These are phyloP conservation scores for Amphipyra tragopoginis DNA, from an alignment of 2,888 invertebrate species.

Conservation along the genomic window DNA sequence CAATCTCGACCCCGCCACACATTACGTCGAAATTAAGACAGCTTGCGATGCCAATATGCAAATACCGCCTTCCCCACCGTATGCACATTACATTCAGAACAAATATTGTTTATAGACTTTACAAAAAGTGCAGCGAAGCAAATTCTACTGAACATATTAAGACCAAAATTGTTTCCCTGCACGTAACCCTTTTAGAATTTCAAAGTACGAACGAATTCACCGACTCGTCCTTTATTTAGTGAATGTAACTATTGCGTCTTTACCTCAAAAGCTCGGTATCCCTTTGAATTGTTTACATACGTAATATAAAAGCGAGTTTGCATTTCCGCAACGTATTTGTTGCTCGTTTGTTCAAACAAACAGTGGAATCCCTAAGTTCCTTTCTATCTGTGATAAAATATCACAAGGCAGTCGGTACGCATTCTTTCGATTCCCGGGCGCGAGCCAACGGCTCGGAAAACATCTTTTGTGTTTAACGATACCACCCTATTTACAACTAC, in stretches of 20 bases:
- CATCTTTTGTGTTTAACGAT: slow-evolving; percentile 74
- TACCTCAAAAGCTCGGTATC: slow-evolving; percentile 74
- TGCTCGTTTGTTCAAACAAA: slow-evolving; percentile 82
- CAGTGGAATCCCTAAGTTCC: slow-evolving; percentile 79
- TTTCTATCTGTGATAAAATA: slow-evolving; percentile 83
- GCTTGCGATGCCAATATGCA: slow-evolving; percentile 87
- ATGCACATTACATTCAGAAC: slow-evolving; percentile 39
- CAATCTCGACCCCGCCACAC: slow-evolving; percentile 71
- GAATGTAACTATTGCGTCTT: slow-evolving; percentile 70
- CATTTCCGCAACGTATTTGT: slow-evolving; percentile 82
- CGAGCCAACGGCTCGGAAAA: slow-evolving; percentile 81
- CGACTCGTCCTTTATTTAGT: slow-evolving; percentile 44
- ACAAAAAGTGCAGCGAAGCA: slow-evolving; percentile 24
- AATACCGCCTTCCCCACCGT: slow-evolving; percentile 67
- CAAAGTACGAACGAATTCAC: slow-evolving; percentile 44
- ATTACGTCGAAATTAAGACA: slow-evolving; percentile 87
- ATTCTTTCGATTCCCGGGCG: slow-evolving; percentile 77
- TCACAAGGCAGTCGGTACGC: slow-evolving; percentile 77
- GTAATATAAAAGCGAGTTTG: slow-evolving; percentile 81
- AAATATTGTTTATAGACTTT: slow-evolving; percentile 44
- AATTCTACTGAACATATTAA: slow-evolving; percentile 13
- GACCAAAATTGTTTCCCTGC: slow-evolving; percentile 15
- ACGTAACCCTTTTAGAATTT: slow-evolving; percentile 39
- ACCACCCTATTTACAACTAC: slow-evolving; percentile 26
- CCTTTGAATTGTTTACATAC: slow-evolving; percentile 81